phyloP scores from a whole-genome alignment of 1,140 invertebrate species.

The Zaprionus camerounensis region DNA sequence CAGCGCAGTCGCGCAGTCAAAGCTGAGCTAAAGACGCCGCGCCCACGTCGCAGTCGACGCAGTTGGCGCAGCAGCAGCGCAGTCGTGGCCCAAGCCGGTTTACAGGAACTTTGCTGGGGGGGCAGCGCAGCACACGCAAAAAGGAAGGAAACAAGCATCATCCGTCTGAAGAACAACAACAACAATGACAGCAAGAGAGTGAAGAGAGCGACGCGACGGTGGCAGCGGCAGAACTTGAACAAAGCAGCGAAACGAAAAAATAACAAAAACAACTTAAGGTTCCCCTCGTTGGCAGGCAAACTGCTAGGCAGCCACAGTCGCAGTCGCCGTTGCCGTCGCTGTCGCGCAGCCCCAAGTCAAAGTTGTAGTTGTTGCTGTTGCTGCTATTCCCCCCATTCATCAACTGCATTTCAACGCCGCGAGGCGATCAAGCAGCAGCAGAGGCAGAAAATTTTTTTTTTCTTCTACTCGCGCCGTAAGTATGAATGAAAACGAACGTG shows the following conservation, averaged over 20 bases:
- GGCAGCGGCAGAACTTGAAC: constrained; percentile 40
- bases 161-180: constrained; percentile 37
- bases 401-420: constrained; percentile 80
- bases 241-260: constrained; percentile 47
- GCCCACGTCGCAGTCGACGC: constrained; percentile 65
- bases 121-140: constrained; percentile 51
- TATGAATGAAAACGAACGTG: constrained; percentile 81
- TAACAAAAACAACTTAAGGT: constrained; percentile 39
- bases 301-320: constrained; percentile 17
- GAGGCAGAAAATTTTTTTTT: constrained; percentile 61
- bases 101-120: constrained; percentile 66
- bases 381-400: constrained; percentile 73
- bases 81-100: constrained; percentile 58
- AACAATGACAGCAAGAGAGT: constrained; percentile 24
- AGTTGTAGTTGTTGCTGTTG: constrained; percentile 25
- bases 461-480: constrained; percentile 54
- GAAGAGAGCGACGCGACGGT: background rate
- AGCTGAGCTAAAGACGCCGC: constrained; percentile 50
- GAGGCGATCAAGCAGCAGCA: constrained; percentile 53
- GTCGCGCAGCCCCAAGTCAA: constrained; percentile 44
- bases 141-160: constrained; percentile 76
- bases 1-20: constrained; percentile 3
- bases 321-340: background rate
- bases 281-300: constrained; percentile 40
- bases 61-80: constrained; percentile 15